Conservation (phyloP, 2,113 vertebrate species). For the Psilopogon haemacephalus region DNA sequence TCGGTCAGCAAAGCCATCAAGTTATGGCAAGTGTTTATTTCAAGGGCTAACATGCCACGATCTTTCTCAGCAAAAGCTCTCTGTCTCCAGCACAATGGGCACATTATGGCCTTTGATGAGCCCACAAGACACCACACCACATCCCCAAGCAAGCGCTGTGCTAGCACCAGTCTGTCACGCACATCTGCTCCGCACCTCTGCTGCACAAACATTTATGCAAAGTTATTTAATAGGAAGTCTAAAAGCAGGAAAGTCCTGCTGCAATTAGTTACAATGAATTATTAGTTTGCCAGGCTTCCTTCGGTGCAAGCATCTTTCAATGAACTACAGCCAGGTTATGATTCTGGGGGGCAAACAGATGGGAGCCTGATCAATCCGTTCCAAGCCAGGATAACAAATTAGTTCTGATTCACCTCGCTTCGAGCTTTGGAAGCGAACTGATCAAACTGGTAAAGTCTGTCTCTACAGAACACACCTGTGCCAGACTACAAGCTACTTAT, state of each 20-base stretch:
- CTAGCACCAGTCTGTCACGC: not conserved
- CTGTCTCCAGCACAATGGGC: not conserved
- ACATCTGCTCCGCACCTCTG: not conserved
- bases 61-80: not conserved
- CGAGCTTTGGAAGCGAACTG: not conserved
- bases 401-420: not conserved
- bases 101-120: not conserved
- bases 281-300: not conserved
- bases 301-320: not conserved
- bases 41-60: not conserved
- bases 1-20: not conserved
- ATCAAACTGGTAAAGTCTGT: not conserved
- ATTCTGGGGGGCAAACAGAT: not conserved
- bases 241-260: constrained; percentile 8
- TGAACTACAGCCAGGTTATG: not conserved
- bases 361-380: not conserved
- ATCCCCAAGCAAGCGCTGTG: rapidly evolving
- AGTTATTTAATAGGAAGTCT: constrained; percentile 12
- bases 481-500: not conserved
- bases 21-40: not conserved
- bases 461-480: not conserved
- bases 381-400: not conserved
- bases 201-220: not conserved
- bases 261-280: constrained; percentile 1
- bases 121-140: not conserved